Percentiles rank a stretch among this genome's conserved stretches.
These are phyloP conservation scores for Ctenosaura bakeri DNA, from an alignment of 2,797 vertebrate genomes.

Conservation along the genomic window DNA sequence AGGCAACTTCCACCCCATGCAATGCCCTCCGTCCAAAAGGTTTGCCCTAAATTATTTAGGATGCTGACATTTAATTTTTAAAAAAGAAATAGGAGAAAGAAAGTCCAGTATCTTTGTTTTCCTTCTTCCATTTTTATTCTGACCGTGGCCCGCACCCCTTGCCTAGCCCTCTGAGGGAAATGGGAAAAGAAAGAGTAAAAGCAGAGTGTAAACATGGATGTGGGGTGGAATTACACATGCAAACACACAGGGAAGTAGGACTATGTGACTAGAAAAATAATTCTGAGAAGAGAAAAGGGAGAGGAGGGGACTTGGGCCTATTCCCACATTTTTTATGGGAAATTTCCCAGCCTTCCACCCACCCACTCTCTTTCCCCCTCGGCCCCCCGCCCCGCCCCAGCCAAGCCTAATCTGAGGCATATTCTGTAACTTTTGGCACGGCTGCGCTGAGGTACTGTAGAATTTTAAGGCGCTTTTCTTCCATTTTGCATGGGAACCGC, in stretches of 20 bases:
- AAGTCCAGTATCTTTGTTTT: not conserved
- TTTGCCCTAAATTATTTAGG: no score
- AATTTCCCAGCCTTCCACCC: not conserved
- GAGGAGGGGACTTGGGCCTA: not conserved
- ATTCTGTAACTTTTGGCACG: conserved; percentile 25
- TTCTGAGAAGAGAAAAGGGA: not conserved
- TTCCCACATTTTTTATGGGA: conserved; percentile 15
- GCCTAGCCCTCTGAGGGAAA: not conserved
- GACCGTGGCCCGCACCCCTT: not conserved
- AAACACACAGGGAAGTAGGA: not conserved
- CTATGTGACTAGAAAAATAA: not conserved
- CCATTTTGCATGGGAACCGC: not conserved
- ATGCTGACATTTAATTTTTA: not conserved
- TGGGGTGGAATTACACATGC: not conserved
- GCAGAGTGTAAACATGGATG: not conserved
- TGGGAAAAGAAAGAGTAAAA: not conserved
- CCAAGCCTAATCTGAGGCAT: not conserved
- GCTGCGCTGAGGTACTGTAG: not conserved
- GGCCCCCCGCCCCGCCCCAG: not conserved
- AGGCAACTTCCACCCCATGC: no score
- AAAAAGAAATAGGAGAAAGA: not conserved
- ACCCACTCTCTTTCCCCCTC: not conserved
- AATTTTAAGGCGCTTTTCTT: conserved; percentile 25
- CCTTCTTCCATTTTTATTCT: not conserved
- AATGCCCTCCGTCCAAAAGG: no score